phyloP scores from a whole-genome alignment of 2,113 vertebrate species.

The Salvelinus fontinalis region DNA sequence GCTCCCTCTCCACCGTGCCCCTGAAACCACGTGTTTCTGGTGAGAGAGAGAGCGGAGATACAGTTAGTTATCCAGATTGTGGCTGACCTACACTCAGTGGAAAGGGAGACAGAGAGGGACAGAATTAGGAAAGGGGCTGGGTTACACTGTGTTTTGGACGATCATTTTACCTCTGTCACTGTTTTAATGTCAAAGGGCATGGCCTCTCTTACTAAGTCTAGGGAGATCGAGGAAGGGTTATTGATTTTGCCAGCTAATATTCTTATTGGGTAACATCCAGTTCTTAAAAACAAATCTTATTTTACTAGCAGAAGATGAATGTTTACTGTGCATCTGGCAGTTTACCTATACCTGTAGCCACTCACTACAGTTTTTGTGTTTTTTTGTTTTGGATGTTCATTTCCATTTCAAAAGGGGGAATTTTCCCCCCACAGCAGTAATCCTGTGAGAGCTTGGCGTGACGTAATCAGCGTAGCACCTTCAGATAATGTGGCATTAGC shows the following conservation, averaged over 20 bases:
- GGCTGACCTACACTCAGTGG: neutral
- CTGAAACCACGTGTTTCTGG: neutral
- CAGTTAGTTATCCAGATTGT: neutral
- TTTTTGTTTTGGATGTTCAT: constrained; percentile 5
- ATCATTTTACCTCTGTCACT: neutral
- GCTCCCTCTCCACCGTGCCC: neutral
- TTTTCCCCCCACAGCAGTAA: constrained; percentile 28
- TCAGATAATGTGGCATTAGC: constrained; percentile 2
- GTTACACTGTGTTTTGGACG: neutral
- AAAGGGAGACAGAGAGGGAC: neutral
- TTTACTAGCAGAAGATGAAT: neutral
- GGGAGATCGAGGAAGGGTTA: neutral
- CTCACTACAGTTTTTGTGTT: neutral
- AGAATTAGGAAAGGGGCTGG: neutral
- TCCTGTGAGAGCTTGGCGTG: constrained; percentile 24
- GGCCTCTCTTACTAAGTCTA: neutral
- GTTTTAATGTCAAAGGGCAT: neutral
- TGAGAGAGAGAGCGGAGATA: neutral
- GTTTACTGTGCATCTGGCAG: neutral
- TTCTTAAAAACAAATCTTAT: neutral
- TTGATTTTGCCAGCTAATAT: neutral
- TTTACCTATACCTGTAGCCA: neutral
- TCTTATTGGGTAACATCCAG: neutral
- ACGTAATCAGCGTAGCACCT: constrained; percentile 14
- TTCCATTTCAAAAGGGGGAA: constrained; percentile 42